Evolutionary conservation across 2,113 vertebrate species (phyloP), one percentile per base, ranked within the genome.

Genomic region (Spea multiplicata): DNA sequence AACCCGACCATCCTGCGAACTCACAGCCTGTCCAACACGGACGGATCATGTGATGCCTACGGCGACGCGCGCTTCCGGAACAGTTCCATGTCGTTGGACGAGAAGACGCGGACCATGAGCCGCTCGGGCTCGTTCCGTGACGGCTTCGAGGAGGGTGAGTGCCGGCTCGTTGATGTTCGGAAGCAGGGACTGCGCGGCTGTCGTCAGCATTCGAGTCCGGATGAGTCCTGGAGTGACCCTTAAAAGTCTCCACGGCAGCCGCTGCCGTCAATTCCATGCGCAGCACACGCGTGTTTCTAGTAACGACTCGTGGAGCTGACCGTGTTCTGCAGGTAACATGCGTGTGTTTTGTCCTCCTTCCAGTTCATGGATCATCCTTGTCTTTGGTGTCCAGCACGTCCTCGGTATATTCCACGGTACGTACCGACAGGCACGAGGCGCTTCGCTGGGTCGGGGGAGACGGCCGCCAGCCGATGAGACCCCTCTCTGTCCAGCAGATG

Each of bases 311-410:
- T 13, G 16, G 46, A 16, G 14, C 9, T 14, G 3, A 5, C 55
- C 10, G 4, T 59, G n/a, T 45, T 13, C 55, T 46, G 14, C 7
- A 16, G 49, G 46, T 17, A 0, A 13, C 6, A 14, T 44, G 16
- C 46, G 49, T 75, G 80, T 75, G 4, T 84, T 85, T 82, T 84
- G 76, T 87, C 74, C 68, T 77, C 57, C 53, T 45, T 84, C 68
- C 79, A 99, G 97, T 99, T 84, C 97, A 99, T 3, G 97, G 97
- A 53, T 99, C 97, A 0, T 99, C 96, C 0, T 92, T 99, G 49
- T 99, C 97, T 82, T 87, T 99, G 91, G 97, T 99, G 73, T 99
- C 97, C 87, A 99, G 97, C 83, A 96, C 97, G 0, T 99, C 97
- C 0, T 99, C 97, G 64, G 94, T 99, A 88, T 99, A 99, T 89